A percentile compares a stretch with the other conserved stretches of the same genome.
phyloP scores from a whole-genome alignment of 92 coral and sea anemone species.

The Epizoanthus ramosus region DNA sequence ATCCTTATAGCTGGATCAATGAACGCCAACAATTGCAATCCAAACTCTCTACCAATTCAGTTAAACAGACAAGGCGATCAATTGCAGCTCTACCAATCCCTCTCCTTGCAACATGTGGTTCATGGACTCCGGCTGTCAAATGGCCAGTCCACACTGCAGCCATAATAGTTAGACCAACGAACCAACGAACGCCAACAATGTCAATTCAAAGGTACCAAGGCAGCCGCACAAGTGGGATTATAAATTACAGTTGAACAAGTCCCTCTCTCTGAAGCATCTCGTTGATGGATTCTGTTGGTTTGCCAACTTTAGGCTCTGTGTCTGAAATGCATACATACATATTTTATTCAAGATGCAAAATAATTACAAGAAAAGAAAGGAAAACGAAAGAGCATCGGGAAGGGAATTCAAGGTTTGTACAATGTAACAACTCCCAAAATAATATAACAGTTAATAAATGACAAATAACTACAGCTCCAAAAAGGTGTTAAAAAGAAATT shows the following conservation, averaged over 20 bases:
- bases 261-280: constrained; percentile 15
- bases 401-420: too few species aligned
- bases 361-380: not conserved
- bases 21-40: not conserved
- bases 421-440: too few species aligned
- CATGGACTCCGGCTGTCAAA: too few species aligned
- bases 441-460: too few species aligned
- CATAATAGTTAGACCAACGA: not conserved
- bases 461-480: too few species aligned
- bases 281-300: constrained; percentile 18
- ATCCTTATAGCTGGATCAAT: too few species aligned
- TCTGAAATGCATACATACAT: not conserved
- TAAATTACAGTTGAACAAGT: constrained; percentile 1
- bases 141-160: too few species aligned
- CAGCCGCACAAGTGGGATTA: not conserved
- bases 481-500: too few species aligned
- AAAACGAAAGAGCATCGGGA: too few species aligned
- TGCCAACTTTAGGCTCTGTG: constrained; percentile 5
- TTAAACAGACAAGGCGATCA: too few species aligned
- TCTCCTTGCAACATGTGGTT: not conserved
- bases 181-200: constrained; percentile 24
- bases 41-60: too few species aligned
- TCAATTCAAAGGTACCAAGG: constrained; percentile 2
- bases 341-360: not conserved
- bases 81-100: too few species aligned